A percentile compares a stretch with the other conserved stretches of the same genome.
Evolutionary conservation across 2,797 vertebrate species (phyloP).

Genomic region (Ptychadena robeensis): DNA sequence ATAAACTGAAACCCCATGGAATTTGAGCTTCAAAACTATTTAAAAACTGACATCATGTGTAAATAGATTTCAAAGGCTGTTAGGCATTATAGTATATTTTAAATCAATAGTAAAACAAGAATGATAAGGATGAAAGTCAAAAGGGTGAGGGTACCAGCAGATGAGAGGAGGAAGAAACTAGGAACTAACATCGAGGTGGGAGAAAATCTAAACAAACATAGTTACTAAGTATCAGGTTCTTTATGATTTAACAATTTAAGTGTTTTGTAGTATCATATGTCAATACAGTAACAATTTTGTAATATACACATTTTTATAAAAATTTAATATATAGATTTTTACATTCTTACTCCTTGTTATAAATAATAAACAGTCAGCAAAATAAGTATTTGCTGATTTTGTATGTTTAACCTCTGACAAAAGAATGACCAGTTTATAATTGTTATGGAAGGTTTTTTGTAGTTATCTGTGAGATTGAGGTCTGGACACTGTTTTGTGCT

Average conservation of each 20-base stretch:
- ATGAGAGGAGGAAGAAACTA: not conserved
- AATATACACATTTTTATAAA: no score
- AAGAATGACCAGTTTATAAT: no score
- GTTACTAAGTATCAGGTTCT: not conserved
- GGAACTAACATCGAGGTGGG: not conserved
- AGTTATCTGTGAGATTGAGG: no score
- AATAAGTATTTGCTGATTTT: no score
- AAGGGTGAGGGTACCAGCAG: slow-evolving; percentile 27
- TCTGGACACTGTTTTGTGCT: no score
- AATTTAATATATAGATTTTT: no score
- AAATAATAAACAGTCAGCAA: no score
- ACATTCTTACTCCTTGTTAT: no score
- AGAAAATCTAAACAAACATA: not conserved
- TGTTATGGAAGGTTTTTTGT: no score
- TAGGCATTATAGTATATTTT: not conserved
- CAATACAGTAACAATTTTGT: no score
- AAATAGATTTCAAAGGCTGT: slow-evolving; percentile 2
- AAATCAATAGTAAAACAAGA: not conserved
- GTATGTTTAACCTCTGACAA: no score
- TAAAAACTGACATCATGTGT: not conserved
- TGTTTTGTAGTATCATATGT: not conserved
- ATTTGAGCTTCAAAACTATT: not conserved
- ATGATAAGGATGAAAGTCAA: slow-evolving; percentile 30
- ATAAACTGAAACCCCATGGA: no score
- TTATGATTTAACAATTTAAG: not conserved